Conservation (phyloP, 2,888 invertebrate species). For the Lycia hirtaria region DNA sequence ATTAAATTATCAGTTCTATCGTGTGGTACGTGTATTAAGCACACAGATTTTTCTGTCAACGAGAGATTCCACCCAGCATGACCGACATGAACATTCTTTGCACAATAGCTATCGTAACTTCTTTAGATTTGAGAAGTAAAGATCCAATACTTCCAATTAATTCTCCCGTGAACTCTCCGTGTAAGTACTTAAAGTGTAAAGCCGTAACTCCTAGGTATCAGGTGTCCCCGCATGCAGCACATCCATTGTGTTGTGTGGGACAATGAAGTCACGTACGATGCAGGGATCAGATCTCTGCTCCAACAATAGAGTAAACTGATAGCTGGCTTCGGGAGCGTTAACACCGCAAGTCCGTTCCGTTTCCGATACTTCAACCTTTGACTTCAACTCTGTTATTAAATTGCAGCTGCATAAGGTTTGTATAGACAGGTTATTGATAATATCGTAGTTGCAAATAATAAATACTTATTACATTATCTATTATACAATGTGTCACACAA, state of each 20-base stretch:
- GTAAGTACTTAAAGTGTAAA: background rate
- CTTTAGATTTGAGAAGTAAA: too few relatives aligned
- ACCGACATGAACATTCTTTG: too few relatives aligned
- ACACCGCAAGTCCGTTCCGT: background rate
- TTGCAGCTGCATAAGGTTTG: background rate
- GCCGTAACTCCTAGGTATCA: conserved; percentile 1
- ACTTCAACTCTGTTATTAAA: background rate
- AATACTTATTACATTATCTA: too few relatives aligned
- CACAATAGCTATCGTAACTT: too few relatives aligned
- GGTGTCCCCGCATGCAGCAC: conserved; percentile 3
- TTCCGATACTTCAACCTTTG: background rate
- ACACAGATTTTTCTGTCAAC: too few relatives aligned
- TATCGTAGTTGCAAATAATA: too few relatives aligned
- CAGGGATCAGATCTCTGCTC: conserved; percentile 9
- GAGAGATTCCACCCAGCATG: too few relatives aligned
- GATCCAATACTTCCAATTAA: background rate
- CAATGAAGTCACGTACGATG: conserved; percentile 8
- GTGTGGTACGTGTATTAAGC: too few relatives aligned
- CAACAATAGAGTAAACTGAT: conserved; percentile 11
- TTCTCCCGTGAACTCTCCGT: background rate
- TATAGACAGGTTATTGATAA: too few relatives aligned
- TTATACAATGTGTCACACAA: too few relatives aligned
- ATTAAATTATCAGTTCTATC: too few relatives aligned
- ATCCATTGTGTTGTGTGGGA: conserved; percentile 1
- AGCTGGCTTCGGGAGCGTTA: background rate